These are phyloP conservation scores for Tiaroga cobitis DNA, from an alignment of 2,797 vertebrate species.

Conservation along the genomic window DNA sequence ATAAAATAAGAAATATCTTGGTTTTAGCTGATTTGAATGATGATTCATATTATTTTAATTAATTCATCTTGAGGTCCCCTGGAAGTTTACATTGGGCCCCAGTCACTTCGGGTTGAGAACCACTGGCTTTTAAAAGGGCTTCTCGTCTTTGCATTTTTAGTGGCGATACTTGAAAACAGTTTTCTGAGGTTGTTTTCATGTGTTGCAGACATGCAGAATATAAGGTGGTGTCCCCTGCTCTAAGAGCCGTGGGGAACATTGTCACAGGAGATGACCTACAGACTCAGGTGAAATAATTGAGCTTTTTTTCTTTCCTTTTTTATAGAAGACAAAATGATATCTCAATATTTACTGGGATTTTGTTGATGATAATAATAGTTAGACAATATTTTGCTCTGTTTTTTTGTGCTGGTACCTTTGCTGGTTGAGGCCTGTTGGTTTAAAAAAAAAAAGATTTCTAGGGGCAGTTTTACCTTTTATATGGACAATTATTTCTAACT, in stretches of 20 bases:
- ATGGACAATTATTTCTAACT: neutral
- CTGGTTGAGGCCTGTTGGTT: neutral
- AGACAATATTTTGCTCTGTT: neutral
- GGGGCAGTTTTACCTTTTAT: neutral
- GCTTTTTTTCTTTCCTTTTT: too few relatives aligned
- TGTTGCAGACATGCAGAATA: constrained; percentile 89
- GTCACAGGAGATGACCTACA: constrained; percentile 96
- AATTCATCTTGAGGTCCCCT: neutral
- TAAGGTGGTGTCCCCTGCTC: constrained; percentile 95
- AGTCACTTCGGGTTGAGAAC: neutral
- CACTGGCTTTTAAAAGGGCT: neutral
- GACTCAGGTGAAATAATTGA: constrained; percentile 84
- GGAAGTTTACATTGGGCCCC: neutral
- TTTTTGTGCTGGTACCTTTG: neutral
- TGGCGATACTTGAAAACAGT: neutral
- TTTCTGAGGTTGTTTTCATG: constrained; percentile 45
- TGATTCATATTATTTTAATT: neutral
- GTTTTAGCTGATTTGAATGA: neutral
- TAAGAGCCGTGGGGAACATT: constrained; percentile 96
- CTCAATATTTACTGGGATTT: neutral
- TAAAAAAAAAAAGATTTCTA: neutral
- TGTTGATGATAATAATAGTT: neutral
- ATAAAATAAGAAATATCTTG: neutral
- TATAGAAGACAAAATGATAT: neutral
- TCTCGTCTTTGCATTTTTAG: neutral